Percentiles rank a stretch among this genome's conserved stretches.
These are phyloP conservation scores for Frieseomelitta varia DNA, from an alignment of 1,140 invertebrate genomes.

Conservation along the genomic window DNA sequence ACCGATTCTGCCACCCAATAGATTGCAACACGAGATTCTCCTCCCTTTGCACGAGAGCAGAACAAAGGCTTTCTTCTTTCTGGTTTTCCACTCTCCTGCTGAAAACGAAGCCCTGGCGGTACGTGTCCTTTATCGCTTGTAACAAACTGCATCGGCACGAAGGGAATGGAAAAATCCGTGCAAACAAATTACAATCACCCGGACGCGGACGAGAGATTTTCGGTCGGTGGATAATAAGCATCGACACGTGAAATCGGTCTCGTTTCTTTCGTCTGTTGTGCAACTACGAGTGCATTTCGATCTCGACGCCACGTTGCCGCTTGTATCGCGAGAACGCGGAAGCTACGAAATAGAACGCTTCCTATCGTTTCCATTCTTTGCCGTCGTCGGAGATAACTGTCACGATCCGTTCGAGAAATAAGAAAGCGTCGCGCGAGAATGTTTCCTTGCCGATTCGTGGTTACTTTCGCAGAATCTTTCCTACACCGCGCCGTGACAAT, in stretches of 20 bases:
- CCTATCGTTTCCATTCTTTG: not conserved
- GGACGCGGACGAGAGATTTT: not conserved
- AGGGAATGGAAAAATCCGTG: not conserved
- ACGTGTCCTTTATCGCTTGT: not conserved
- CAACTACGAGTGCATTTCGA: not conserved
- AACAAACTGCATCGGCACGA: not conserved
- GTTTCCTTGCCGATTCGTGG: not conserved
- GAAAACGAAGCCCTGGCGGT: not conserved
- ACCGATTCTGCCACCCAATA: not conserved
- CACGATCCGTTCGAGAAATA: constrained; percentile 5
- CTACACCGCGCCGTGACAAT: too few species aligned
- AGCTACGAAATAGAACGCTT: constrained; percentile 3
- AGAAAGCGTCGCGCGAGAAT: not conserved
- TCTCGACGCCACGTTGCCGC: not conserved
- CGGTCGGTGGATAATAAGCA: too few species aligned
- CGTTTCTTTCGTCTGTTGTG: not conserved
- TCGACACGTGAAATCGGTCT: too few species aligned
- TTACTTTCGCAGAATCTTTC: not conserved
- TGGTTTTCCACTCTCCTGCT: not conserved
- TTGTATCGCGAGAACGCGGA: not conserved
- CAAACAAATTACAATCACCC: not conserved
- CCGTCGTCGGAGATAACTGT: not conserved
- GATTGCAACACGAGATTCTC: not conserved
- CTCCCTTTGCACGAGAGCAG: not conserved
- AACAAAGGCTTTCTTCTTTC: too few species aligned